Evolutionary conservation across 2,113 vertebrate genomes (phyloP).

Genomic region (Piaya cayana): DNA sequence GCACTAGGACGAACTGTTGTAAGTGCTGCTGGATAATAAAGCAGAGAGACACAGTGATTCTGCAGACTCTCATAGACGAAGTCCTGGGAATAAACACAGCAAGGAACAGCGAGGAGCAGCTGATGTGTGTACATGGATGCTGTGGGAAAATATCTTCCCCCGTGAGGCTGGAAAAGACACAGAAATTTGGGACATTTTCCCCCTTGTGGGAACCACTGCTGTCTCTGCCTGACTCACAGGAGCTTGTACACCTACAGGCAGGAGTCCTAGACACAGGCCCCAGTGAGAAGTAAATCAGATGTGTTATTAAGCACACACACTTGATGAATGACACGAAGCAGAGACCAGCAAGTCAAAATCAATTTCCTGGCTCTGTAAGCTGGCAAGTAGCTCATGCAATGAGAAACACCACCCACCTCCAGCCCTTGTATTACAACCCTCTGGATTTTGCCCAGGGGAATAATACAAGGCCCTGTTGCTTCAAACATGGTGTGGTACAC

Average conservation of each 20-base stretch:
- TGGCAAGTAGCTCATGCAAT: accelerated
- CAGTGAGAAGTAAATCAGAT: background rate
- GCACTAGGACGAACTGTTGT: accelerated
- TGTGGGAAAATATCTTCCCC: background rate
- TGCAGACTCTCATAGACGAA: background rate
- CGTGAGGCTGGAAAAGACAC: background rate
- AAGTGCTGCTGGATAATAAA: background rate
- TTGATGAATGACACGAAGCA: background rate
- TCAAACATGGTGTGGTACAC: accelerated
- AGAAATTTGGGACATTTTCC: background rate
- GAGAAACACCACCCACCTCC: background rate
- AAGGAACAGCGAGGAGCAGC: background rate
- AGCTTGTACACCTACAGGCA: background rate
- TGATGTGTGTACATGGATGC: accelerated
- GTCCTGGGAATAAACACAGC: background rate
- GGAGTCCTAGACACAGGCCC: background rate
- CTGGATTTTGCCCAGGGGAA: background rate
- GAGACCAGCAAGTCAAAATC: background rate
- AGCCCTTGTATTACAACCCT: background rate
- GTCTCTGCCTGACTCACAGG: background rate
- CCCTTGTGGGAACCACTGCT: accelerated
- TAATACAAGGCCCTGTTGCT: background rate
- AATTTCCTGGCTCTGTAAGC: background rate
- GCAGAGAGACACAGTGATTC: background rate
- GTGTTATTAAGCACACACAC: background rate